Percentiles rank a stretch among this genome's conserved stretches.
phyloP scores from a whole-genome alignment of 2,113 vertebrate genomes.

The Poeciliopsis prolifica region DNA sequence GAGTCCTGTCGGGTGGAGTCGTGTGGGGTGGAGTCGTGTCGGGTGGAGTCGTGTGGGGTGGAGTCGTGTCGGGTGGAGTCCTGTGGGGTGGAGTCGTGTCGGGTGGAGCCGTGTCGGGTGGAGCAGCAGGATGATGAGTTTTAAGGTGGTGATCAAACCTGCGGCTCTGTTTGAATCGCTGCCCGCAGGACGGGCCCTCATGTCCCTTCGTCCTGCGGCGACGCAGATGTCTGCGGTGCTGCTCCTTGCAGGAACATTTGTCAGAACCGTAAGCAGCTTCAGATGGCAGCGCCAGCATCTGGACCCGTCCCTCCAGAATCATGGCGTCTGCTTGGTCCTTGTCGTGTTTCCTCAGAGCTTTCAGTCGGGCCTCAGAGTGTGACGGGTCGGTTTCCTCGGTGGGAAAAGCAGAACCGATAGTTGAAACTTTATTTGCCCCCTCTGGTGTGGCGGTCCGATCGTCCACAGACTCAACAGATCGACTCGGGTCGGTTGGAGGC shows the following conservation, averaged over 20 bases:
- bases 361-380: constrained; percentile 77
- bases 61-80: too few relatives aligned
- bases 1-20: too few relatives aligned
- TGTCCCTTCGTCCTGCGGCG: constrained; percentile 74
- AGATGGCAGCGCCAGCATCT: constrained; percentile 89
- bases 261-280: constrained; percentile 82
- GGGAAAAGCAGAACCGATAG: constrained; percentile 2
- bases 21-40: too few relatives aligned
- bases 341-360: constrained; percentile 86
- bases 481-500: constrained; percentile 3
- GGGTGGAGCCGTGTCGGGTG: constrained; percentile 62
- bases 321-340: constrained; percentile 88
- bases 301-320: constrained; percentile 91
- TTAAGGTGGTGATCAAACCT: constrained; percentile 87
- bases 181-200: constrained; percentile 81
- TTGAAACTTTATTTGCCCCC: neutral
- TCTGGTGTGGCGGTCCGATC: neutral
- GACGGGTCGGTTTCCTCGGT: neutral
- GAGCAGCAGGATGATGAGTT: constrained; percentile 83
- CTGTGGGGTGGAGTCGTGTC: too few relatives aligned
- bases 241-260: constrained; percentile 84
- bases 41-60: constrained; percentile 62
- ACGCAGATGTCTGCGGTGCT: constrained; percentile 83
- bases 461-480: neutral
- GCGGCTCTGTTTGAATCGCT: constrained; percentile 89